Conservation (phyloP, 2,797 vertebrate genomes). For the Myotis planiceps region DNA sequence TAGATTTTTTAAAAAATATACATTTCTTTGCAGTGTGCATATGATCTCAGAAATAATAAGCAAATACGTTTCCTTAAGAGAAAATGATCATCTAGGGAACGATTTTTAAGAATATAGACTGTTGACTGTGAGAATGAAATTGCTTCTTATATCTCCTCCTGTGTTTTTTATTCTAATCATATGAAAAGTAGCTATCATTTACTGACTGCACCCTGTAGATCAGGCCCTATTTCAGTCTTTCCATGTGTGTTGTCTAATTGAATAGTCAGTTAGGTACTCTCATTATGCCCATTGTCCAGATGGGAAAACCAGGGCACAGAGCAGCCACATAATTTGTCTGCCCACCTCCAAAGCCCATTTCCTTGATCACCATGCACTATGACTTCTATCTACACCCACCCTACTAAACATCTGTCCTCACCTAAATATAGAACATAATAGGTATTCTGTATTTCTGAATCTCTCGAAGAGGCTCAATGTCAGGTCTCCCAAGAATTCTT, state of each 20-base stretch:
- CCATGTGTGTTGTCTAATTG: neutral
- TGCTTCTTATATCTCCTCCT: neutral
- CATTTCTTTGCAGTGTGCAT: neutral
- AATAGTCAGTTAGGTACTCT: neutral
- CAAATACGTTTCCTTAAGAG: constrained; percentile 28
- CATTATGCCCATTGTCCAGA: neutral
- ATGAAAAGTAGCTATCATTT: neutral
- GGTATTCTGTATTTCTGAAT: neutral
- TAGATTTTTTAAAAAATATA: neutral
- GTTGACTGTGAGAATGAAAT: neutral
- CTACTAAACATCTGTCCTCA: neutral
- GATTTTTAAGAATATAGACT: neutral
- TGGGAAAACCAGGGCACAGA: neutral
- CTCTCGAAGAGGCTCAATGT: neutral
- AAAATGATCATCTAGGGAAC: neutral
- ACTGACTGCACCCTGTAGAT: neutral
- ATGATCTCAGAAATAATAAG: neutral
- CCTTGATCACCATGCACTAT: neutral
- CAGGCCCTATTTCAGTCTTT: neutral
- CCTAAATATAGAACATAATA: neutral
- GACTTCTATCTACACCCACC: neutral
- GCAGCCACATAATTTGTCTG: neutral
- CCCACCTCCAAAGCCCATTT: neutral
- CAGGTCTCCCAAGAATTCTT: neutral
- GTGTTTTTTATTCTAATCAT: neutral